Base-by-base conservation (phyloP, 2,797 vertebrate genomes). In the Sternotherus odoratus region DNA sequence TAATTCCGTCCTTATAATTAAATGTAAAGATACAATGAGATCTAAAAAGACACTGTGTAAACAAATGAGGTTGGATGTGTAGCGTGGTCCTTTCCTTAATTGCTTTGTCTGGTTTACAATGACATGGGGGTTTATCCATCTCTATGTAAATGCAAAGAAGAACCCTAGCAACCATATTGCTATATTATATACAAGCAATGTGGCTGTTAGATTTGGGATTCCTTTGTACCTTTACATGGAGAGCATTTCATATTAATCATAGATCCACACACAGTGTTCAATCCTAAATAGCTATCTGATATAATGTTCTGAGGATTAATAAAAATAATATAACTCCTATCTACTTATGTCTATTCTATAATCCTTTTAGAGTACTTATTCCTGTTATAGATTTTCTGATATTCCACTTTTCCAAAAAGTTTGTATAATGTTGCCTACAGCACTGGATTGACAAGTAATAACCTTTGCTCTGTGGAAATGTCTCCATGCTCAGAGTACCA, bases 1-100 rank as follows among this genome's bases (percentile, higher is more conserved):
- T 93, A 91, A 90, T 50, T 95, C 49, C 60, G 63, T 69, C 87
- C 63, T 69, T 0, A 0, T 79, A 72, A 88, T 88, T 86, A 90
- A 79, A 77, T 36, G 50, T 86, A 86, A 93, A 82, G 50, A 88
- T 28, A 30, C 16, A 0, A 0, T 16, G 43, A 82, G 77, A 88
- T 82, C 60, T 77, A 84, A 92, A 80, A 66, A 16, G 8, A 48
- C 30, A 43, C 80, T 74, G 5, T 8, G 77, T 72, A 79, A 93
- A 77, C 48, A 82, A 74, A 74, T 54, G 81, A 88, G 78, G 60
- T 77, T 77, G 24, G 57, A 93, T 53, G 57, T 63, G 78, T 5
- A 6, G 50, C 16, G 48, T 39, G 30, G 19, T 12, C 89, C 30
- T 48, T 23, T 77, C 79, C 83, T 69, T 88, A 54, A 79, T 48